These are phyloP conservation scores for Mactromeris polynyma DNA, from an alignment of 2,888 invertebrate genomes.

Conservation along the genomic window DNA sequence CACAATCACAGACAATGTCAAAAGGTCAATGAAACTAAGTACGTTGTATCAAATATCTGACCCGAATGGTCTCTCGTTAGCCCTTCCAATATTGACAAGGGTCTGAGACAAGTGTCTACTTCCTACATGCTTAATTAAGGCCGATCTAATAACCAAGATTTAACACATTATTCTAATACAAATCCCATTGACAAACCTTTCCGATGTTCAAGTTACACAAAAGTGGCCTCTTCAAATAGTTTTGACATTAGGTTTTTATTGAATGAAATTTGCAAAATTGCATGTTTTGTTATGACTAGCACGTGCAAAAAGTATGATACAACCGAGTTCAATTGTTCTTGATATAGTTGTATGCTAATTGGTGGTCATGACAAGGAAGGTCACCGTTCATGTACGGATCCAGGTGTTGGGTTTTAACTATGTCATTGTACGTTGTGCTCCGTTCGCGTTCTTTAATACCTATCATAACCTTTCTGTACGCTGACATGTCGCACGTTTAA, in stretches of 20 bases:
- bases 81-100: not conserved
- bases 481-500: not conserved
- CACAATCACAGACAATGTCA: not conserved
- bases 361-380: not conserved
- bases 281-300: not conserved
- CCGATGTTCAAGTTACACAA: not conserved
- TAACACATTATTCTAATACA: not conserved
- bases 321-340: not conserved
- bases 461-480: not conserved
- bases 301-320: not conserved
- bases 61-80: not conserved
- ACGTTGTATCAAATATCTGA: not conserved
- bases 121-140: constrained; percentile 35
- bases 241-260: not conserved
- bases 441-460: not conserved
- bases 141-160: not conserved
- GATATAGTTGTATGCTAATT: not conserved
- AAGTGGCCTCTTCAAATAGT: constrained; percentile 4
- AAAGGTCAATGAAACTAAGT: not conserved
- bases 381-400: not conserved
- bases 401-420: not conserved
- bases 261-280: constrained; percentile 1
- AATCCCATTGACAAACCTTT: not conserved
- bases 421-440: not conserved
- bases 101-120: constrained; percentile 32